Percentiles rank a stretch among this genome's conserved stretches.
Evolutionary conservation across 2,113 vertebrate genomes (phyloP).

Genomic region (Oryzias javanicus): DNA sequence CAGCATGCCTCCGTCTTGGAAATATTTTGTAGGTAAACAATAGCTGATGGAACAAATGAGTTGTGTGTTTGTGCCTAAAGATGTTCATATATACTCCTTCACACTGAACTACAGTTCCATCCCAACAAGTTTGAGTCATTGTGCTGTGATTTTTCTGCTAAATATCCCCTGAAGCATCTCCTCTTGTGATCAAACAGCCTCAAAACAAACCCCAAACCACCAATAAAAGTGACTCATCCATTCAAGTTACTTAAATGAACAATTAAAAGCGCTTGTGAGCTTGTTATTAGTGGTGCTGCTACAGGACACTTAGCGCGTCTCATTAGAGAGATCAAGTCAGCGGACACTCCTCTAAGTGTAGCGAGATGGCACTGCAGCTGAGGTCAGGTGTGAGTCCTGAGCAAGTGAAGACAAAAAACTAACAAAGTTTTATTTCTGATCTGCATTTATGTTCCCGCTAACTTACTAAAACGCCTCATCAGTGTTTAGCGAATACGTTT

Average conservation of each 20-base stretch:
- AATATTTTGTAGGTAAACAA: background rate
- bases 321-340: constrained; percentile 30
- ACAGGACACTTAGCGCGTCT: background rate
- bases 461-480: no score
- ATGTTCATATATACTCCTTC: background rate
- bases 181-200: constrained; percentile 8
- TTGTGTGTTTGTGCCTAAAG: background rate
- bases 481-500: no score
- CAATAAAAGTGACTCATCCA: constrained; percentile 29
- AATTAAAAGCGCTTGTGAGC: constrained; percentile 26
- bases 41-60: background rate
- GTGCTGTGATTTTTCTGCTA: constrained; percentile 44
- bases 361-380: background rate
- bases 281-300: constrained; percentile 12
- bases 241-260: constrained; percentile 33
- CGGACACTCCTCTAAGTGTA: constrained; percentile 4
- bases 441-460: no score
- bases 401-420: background rate
- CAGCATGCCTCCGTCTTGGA: no score
- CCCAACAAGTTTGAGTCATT: constrained; percentile 28
- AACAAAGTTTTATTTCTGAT: no score
- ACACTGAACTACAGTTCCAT: background rate
- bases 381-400: background rate
- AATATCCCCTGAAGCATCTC: constrained; percentile 32
- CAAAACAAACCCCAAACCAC: constrained; percentile 38